A percentile compares a stretch with the other conserved stretches of the same genome.
phyloP scores from a whole-genome alignment of 2,888 invertebrate species.

The Dendrolimus pini region DNA sequence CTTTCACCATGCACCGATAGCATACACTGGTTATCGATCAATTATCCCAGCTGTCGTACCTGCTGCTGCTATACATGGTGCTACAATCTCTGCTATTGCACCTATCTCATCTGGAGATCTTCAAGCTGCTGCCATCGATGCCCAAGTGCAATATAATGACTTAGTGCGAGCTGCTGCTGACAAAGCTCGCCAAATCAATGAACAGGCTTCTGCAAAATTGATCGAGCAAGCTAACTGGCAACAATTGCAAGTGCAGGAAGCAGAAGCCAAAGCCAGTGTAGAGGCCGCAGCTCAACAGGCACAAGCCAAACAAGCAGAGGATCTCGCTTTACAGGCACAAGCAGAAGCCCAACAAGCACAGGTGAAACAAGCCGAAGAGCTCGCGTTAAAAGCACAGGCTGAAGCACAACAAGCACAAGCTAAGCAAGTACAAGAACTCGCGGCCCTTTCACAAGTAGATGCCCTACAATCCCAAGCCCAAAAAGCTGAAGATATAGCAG shows the following conservation, averaged over 20 bases:
- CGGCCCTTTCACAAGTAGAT: neutral
- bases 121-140: constrained; percentile 58
- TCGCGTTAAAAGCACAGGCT: neutral
- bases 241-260: neutral
- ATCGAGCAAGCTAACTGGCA: constrained; percentile 19
- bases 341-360: neutral
- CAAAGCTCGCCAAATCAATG: constrained; percentile 35
- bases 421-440: neutral
- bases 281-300: constrained; percentile 7
- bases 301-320: neutral
- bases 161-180: constrained; percentile 38
- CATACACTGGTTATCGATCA: constrained; percentile 8
- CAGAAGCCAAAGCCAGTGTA: constrained; percentile 3
- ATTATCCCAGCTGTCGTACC: constrained; percentile 11
- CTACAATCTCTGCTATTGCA: constrained; percentile 26
- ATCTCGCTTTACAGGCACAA: neutral
- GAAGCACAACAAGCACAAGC: constrained; percentile 3
- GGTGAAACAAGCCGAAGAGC: neutral
- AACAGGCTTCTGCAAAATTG: constrained; percentile 35
- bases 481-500: neutral
- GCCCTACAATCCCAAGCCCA: neutral
- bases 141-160: constrained; percentile 44
- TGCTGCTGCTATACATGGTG: constrained; percentile 6
- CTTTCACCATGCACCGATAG: constrained; percentile 9
- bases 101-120: constrained; percentile 54